Evolutionary conservation across 2,797 vertebrate genomes (phyloP).

Genomic region (Choloepus didactylus): DNA sequence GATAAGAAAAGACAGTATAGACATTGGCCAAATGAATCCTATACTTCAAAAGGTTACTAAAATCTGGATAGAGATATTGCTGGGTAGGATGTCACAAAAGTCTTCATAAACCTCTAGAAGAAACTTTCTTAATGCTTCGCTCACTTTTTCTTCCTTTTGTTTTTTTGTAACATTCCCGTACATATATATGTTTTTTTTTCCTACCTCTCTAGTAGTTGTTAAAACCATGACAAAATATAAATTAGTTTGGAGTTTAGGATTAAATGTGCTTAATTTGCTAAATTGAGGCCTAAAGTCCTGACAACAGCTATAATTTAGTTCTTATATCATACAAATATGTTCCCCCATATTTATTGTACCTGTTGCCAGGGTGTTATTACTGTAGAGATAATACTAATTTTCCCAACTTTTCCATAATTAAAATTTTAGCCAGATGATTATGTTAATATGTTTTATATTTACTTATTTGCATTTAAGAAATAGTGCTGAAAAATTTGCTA

Average conservation of each 20-base stretch:
- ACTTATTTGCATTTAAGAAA: constrained; percentile 42
- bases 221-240: constrained; percentile 49
- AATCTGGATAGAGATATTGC: not conserved
- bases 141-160: not conserved
- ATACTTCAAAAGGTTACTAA: not conserved
- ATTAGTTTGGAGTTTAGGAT: constrained; percentile 41
- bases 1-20: not conserved
- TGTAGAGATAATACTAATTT: constrained; percentile 47
- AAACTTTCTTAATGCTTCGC: not conserved
- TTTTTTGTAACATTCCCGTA: not conserved
- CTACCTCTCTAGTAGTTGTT: not conserved
- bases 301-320: constrained; percentile 28
- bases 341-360: constrained; percentile 61
- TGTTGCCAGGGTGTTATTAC: constrained; percentile 11
- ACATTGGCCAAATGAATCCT: not conserved
- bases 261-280: constrained; percentile 45
- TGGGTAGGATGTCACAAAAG: not conserved
- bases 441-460: constrained; percentile 59
- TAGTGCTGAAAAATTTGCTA: constrained; percentile 30
- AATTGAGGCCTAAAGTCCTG: constrained; percentile 37
- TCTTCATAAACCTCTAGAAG: not conserved
- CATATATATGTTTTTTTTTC: not conserved
- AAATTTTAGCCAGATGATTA: constrained; percentile 48
- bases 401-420: constrained; percentile 58
- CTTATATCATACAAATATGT: not conserved